Base-by-base conservation (phyloP, 2,797 vertebrate genomes). In the Dendrocincla tyrannina region DNA sequence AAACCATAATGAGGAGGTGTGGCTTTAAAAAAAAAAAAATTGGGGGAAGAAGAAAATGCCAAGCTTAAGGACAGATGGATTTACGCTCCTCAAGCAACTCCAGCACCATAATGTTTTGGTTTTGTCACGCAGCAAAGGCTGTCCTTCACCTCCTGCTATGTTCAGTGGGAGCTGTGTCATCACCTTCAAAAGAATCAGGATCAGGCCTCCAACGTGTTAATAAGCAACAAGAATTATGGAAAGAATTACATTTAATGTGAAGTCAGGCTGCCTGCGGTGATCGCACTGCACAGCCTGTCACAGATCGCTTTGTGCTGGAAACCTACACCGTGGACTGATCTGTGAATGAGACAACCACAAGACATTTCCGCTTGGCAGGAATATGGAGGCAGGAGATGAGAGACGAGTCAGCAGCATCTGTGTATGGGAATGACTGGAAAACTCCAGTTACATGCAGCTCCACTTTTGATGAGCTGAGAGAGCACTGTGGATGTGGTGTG, bases 221-320 rank as follows among this genome's bases (percentile, higher is more conserved):
- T 96, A 92, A 97, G 87, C 86, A 83, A 93, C 83, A 93, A 78
- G 87, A 94, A 88, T 95, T 95, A 89, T 28, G 69, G 91, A 82
- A 97, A 95, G 69, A 92, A 95, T 93, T 93, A 77, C 85, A 89
- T 95, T 85, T 85, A 96, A 84, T 59, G 79, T 76, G 93, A 93
- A 95, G 78, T 91, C 83, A 80, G 91, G 89, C 88, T 92, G 81
- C 96, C 97, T 96, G 96, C 17, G 2, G 96, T 67, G 93, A 95
- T 95, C 6, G 17, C 49, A 60, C 81, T 1, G 4, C 75, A 84
- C 86, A 85, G 64, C 67, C 70, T 97, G 94, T 91, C 89, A 95
- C 58, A 82, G 90, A 92, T 83, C 37, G 41, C 93, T 95, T 96
- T 86, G 84, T 88, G 72, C 84, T 88, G 82, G 88, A 91, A 97